A percentile compares a stretch with the other conserved stretches of the same genome.
Conservation (phyloP, 2,113 vertebrate species). For the Channa argus region DNA sequence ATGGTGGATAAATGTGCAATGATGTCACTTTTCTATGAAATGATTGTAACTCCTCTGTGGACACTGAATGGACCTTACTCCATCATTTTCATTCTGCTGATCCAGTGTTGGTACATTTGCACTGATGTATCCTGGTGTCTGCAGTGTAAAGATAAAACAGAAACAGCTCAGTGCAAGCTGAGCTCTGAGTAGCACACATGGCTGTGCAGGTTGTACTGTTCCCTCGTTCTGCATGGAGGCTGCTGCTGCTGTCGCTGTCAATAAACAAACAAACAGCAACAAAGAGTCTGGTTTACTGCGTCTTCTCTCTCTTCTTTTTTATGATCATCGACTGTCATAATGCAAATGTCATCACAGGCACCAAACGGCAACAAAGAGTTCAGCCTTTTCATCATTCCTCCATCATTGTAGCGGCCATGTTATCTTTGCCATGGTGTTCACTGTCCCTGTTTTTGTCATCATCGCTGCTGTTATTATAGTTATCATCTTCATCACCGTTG, state of each 20-base stretch:
- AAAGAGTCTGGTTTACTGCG: not conserved
- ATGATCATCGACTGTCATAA: too few species aligned
- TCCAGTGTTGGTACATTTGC: constrained; percentile 5
- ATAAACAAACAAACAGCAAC: constrained; percentile 52
- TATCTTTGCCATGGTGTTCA: too few species aligned
- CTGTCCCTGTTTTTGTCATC: too few species aligned
- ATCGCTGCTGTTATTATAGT: too few species aligned
- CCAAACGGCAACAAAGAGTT: not conserved
- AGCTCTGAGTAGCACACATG: constrained; percentile 55
- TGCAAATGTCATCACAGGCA: too few species aligned
- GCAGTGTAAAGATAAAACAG: constrained; percentile 20
- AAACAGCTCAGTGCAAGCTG: constrained; percentile 41
- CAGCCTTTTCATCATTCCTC: not conserved
- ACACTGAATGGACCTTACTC: constrained; percentile 20
- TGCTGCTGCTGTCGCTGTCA: constrained; percentile 49
- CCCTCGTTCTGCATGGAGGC: constrained; percentile 64
- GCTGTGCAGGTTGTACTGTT: constrained; percentile 61
- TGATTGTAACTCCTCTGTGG: constrained; percentile 23
- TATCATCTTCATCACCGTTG: not conserved
- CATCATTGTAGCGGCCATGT: too few species aligned
- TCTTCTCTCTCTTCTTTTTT: not conserved
- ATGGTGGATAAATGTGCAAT: constrained; percentile 1
- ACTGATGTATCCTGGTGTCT: constrained; percentile 47
- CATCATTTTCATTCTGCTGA: constrained; percentile 11
- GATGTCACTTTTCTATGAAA: constrained; percentile 60